phyloP scores from a whole-genome alignment of 2,113 vertebrate genomes.

The Anas platyrhynchos region DNA sequence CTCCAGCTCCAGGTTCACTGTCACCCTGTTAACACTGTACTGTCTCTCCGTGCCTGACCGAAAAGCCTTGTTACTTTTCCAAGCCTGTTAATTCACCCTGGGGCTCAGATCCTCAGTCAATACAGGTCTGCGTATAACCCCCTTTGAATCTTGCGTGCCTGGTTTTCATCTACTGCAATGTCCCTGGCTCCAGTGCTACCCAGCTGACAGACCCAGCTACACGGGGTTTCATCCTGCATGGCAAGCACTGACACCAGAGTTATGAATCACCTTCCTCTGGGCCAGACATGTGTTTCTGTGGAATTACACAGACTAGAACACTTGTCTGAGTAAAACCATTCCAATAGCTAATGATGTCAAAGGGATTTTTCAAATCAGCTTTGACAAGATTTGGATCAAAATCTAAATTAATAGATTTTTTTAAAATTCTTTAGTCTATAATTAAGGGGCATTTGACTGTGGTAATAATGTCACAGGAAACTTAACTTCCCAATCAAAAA shows the following conservation, averaged over 20 bases:
- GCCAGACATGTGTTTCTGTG: neutral
- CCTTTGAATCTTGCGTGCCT: neutral
- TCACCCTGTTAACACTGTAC: neutral
- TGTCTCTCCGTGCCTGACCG: neutral
- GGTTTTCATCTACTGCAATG: neutral
- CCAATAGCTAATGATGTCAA: neutral
- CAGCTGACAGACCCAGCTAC: neutral
- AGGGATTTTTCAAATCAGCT: neutral
- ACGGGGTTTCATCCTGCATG: neutral
- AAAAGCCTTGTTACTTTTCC: neutral
- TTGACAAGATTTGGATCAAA: neutral
- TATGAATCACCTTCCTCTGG: neutral
- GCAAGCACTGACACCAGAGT: neutral
- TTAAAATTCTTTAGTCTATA: neutral
- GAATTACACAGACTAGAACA: neutral
- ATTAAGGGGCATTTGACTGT: neutral
- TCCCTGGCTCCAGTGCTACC: neutral
- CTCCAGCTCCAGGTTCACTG: neutral
- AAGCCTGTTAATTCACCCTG: neutral
- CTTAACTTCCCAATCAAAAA: neutral
- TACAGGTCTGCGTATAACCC: neutral
- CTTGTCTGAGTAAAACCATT: neutral
- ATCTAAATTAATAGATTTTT: neutral
- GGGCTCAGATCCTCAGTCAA: neutral
- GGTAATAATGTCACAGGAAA: neutral